A percentile compares a stretch with the other conserved stretches of the same genome.
These are phyloP conservation scores for Lasioglossum pauxillum DNA, from an alignment of 2,888 invertebrate species.

Conservation along the genomic window DNA sequence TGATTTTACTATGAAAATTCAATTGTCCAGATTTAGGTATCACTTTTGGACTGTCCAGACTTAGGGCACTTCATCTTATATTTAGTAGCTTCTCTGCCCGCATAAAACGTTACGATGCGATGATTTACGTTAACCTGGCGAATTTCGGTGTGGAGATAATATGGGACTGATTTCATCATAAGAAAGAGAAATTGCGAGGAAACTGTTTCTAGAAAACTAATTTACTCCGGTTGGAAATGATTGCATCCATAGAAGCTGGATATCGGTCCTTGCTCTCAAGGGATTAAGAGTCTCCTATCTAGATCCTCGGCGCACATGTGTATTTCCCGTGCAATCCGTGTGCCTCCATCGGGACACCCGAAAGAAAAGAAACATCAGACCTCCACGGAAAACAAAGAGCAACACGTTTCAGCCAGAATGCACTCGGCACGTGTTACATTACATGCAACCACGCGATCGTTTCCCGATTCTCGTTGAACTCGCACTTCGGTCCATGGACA, in stretches of 20 bases:
- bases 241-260: slow-evolving; percentile 22
- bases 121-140: neutral
- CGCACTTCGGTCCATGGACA: slow-evolving; percentile 49
- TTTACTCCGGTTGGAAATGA: slow-evolving; percentile 41
- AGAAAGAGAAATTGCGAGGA: neutral
- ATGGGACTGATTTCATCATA: neutral
- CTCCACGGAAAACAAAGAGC: slow-evolving; percentile 52
- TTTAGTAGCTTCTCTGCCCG: neutral
- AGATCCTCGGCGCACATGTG: slow-evolving; percentile 3
- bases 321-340: slow-evolving; percentile 22
- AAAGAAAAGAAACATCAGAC: slow-evolving; percentile 42
- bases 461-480: slow-evolving; percentile 64
- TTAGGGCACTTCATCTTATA: too few species aligned
- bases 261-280: slow-evolving; percentile 36
- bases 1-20: too few species aligned
- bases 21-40: too few species aligned
- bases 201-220: slow-evolving; percentile 36
- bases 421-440: slow-evolving; percentile 63
- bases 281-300: slow-evolving; percentile 42
- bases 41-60: too few species aligned
- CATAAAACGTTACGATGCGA: neutral
- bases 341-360: slow-evolving; percentile 36
- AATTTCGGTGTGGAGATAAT: neutral
- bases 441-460: slow-evolving; percentile 65
- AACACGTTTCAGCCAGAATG: slow-evolving; percentile 62